These are phyloP conservation scores for Furnarius figulus DNA, from an alignment of 2,113 vertebrate genomes.

Conservation along the genomic window DNA sequence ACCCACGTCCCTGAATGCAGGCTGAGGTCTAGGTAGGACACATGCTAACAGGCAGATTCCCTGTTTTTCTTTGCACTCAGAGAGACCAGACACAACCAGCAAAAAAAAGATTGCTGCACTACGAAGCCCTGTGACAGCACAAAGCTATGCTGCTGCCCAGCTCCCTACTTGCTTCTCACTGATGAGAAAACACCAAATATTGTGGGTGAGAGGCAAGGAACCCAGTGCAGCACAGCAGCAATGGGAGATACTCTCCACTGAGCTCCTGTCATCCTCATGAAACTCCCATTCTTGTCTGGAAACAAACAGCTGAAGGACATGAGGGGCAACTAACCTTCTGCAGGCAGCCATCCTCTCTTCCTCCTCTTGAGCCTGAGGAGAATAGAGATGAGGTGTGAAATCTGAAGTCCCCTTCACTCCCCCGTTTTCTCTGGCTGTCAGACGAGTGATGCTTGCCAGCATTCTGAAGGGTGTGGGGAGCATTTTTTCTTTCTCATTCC, in stretches of 20 bases:
- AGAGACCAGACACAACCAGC: neutral
- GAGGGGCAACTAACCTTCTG: neutral
- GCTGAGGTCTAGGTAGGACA: conserved; percentile 40
- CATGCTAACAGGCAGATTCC: neutral
- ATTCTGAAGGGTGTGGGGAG: neutral
- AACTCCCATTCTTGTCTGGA: neutral
- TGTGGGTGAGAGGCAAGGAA: neutral
- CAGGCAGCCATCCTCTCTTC: neutral
- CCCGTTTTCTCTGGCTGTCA: neutral
- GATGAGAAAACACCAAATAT: neutral
- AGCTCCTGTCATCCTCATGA: neutral
- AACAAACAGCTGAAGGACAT: neutral
- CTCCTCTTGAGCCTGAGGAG: neutral
- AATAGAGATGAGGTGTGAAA: neutral
- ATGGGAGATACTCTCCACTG: neutral
- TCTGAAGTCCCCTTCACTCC: neutral
- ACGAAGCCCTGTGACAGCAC: neutral
- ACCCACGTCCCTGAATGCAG: neutral
- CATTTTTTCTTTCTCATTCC: neutral
- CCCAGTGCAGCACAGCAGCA: neutral
- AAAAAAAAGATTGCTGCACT: neutral
- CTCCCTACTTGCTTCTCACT: neutral
- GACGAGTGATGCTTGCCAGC: neutral
- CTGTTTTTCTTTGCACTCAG: neutral
- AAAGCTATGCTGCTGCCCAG: neutral